phyloP scores from a whole-genome alignment of 2,888 invertebrate species.

The Carabus problematicus region DNA sequence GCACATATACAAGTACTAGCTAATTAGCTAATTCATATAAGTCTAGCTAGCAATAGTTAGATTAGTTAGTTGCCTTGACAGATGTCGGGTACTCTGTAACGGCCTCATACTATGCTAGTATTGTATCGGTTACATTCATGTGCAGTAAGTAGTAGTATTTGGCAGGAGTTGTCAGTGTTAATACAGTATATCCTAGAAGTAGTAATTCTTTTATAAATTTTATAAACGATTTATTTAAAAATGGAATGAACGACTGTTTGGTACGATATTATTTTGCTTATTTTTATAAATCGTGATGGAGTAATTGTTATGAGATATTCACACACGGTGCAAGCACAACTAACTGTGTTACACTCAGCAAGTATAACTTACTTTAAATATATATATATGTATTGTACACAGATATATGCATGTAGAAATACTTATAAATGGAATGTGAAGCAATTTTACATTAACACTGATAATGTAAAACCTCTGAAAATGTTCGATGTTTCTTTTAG shows the following conservation, averaged over 20 bases:
- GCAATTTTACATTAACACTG: constrained; percentile 35
- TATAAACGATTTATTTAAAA: constrained; percentile 21
- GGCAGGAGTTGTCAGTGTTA: constrained; percentile 37
- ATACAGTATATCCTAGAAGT: background rate
- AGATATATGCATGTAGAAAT: constrained; percentile 30
- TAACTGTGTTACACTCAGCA: background rate
- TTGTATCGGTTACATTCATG: too few species aligned
- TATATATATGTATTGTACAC: constrained; percentile 17
- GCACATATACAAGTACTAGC: too few species aligned
- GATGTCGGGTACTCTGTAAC: too few species aligned
- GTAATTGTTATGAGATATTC: constrained; percentile 3
- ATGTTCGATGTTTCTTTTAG: constrained; percentile 15
- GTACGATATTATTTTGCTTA: constrained; percentile 4
- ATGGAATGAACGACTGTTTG: constrained; percentile 3
- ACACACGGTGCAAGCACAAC: constrained; percentile 1
- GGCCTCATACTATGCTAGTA: too few species aligned
- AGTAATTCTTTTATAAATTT: constrained; percentile 18
- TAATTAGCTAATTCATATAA: too few species aligned
- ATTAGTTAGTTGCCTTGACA: too few species aligned
- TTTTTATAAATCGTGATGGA: constrained; percentile 13
- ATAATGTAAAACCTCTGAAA: constrained; percentile 20
- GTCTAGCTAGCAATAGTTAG: too few species aligned
- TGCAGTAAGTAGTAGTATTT: constrained; percentile 12
- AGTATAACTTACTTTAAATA: too few species aligned
- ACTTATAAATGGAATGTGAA: constrained; percentile 39